Base-by-base conservation (phyloP, 2,113 vertebrate species). In the Mola mola region DNA sequence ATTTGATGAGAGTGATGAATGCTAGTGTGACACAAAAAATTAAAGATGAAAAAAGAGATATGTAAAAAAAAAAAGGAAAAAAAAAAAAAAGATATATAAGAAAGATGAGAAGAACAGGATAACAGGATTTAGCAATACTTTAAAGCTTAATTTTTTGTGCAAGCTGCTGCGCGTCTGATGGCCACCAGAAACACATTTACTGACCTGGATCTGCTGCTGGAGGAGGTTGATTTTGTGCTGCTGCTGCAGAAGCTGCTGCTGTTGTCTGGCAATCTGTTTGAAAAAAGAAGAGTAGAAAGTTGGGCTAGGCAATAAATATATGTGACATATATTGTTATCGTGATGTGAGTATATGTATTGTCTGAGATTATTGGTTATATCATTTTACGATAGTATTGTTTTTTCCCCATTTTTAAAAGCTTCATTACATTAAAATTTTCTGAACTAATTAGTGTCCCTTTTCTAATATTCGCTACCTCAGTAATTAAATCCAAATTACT, bases 161-260 rank as follows among this genome's bases (percentile, higher is more conserved):
- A 24, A 52, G 62, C 19, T 59, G 24, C 28, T 16, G 19, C 58
- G 57, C 56, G 48, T 46, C 25, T 57, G 29, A 37, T 41, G 74
- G 49, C 62, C 58, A 28, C 62, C 50, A 79, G 83, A 70, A 72
- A 81, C 52, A 63, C 51, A 41, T 58, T 43, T 15, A 96, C 97
- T 94, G 94, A 99, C 97, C 97, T 99, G 97, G 91, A 99, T 98
- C 94, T 99, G 97, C 90, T 99, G 97, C 92, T 99, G 97, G 77
- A 99, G 94, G 87, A 99, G 94, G 93, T 99, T 99, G 94, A 99
- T 99, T 92, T 99, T 99, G 94, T 99, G 97, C 92, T 99, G 97
- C 92, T 99, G 97, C 91, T 99, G 97, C 89, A 99, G 92, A 89
- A 98, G 96, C 91, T 99, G 97, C 91, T 98, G 96, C 88, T 99